Base-by-base conservation (phyloP, 2,888 invertebrate genomes). In the Aphodius granarius region DNA sequence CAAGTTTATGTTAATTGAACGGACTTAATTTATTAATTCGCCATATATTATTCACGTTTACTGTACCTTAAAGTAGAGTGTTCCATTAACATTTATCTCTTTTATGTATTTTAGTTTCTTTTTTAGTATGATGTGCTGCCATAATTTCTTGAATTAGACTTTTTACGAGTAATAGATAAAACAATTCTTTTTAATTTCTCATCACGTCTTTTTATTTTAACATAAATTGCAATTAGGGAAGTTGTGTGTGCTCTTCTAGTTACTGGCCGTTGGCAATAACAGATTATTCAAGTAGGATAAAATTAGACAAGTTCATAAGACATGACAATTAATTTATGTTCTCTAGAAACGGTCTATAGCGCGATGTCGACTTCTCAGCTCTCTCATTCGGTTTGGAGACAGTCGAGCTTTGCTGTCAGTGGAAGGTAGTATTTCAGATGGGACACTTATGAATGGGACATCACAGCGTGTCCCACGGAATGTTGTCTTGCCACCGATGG, bases 361-460 rank as follows among this genome's bases (percentile, higher is more conserved):
- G 6, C 13, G 9, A 43, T 43, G 43, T 43, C 43, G 43, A 13
- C 43, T 43, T 43, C 43, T 43, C 43, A 43, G 9, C 43, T 43
- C 4, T 43, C 43, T 13, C 43, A 43, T 43, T 43, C 43, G 43
- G 43, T 3, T 43, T 43, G 43, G 43, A 43, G 43, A 43, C 43
- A 43, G 43, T 43, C 43, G 43, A 9, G 43, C 9, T 13, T 13
- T 1, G 22, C 68, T 72, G 74, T 75, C 72, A 63, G 76, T 66
- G 71, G 77, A 76, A 75, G 77, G 78, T 76, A 76, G 79, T 80
- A 80, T 81, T 79, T 80, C 78, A 79, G 78, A 78, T 79, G 21
- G 79, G 84, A 85, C 85, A 82, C 81, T 84, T 86, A 86, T 85
- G 85, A 85, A 86, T 86, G 85, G 84, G 84, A 82, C 85, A 84